Conservation (phyloP, 2,888 invertebrate species). For the Theristus sp. region DNA sequence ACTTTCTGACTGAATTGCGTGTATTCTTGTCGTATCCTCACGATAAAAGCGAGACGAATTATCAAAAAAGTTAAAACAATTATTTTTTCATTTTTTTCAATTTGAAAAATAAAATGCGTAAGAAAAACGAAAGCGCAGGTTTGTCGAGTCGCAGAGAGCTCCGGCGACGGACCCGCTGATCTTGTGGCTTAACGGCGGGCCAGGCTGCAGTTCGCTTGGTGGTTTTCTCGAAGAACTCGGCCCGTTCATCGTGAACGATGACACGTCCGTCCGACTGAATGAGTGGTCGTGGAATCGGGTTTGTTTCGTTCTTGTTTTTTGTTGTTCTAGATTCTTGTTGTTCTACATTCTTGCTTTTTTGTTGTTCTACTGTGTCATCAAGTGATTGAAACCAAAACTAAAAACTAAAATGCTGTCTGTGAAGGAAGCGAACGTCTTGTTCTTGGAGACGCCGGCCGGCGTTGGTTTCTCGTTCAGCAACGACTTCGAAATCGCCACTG, state of each 20-base stretch:
- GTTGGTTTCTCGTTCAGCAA: slow-evolving; percentile 35
- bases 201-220: slow-evolving; percentile 34
- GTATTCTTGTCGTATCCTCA: no score
- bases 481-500: slow-evolving; percentile 24
- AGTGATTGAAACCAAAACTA: not conserved
- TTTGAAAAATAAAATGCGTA: not conserved
- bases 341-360: not conserved
- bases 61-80: no score
- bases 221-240: slow-evolving; percentile 36
- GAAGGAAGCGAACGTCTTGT: slow-evolving; percentile 32
- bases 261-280: slow-evolving; percentile 9
- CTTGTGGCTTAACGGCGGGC: slow-evolving; percentile 30
- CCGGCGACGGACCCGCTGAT: slow-evolving; percentile 21
- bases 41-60: no score
- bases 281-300: slow-evolving; percentile 13
- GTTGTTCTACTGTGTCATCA: not conserved
- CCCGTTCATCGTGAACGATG: slow-evolving; percentile 26
- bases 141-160: slow-evolving; percentile 23
- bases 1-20: no score
- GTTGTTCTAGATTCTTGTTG: not conserved
- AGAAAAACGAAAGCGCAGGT: slow-evolving; percentile 10
- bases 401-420: not conserved
- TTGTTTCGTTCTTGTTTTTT: not conserved
- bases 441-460: slow-evolving; percentile 36
- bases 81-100: not conserved